These are phyloP conservation scores for Melieria omissa DNA, from an alignment of 2,888 invertebrate genomes.

Conservation along the genomic window DNA sequence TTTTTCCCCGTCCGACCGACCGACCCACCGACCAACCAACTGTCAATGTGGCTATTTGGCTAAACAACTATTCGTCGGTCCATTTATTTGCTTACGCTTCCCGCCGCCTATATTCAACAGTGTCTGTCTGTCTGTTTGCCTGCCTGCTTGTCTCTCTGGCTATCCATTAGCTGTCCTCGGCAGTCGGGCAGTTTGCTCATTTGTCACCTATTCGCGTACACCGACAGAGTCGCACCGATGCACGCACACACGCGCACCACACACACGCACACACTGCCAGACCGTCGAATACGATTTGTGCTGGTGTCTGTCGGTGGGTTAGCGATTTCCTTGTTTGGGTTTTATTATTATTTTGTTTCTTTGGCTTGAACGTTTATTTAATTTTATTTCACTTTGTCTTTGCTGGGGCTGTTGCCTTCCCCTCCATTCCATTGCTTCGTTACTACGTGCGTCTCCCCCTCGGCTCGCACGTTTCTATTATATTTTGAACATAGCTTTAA, in stretches of 20 bases:
- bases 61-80: too few species aligned
- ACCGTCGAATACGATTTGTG: background rate
- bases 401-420: slow-evolving; percentile 17
- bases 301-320: slow-evolving; percentile 13
- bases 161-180: background rate
- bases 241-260: slow-evolving; percentile 1
- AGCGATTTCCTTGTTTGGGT: slow-evolving; percentile 33
- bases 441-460: slow-evolving; percentile 12
- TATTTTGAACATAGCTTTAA: slow-evolving; percentile 31
- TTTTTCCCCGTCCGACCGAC: background rate
- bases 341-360: slow-evolving; percentile 17
- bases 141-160: background rate
- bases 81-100: too few species aligned
- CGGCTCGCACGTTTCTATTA: slow-evolving; percentile 22
- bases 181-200: slow-evolving; percentile 12
- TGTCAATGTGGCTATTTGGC: background rate
- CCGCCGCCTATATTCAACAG: too few species aligned
- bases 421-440: slow-evolving; percentile 15
- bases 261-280: background rate
- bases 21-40: background rate
- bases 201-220: background rate
- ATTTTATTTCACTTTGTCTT: slow-evolving; percentile 24
- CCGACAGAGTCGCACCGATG: background rate
- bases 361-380: slow-evolving; percentile 15
- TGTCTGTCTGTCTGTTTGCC: background rate